phyloP scores from a whole-genome alignment of 2,888 invertebrate genomes.

The Microlaimidae sp. region DNA sequence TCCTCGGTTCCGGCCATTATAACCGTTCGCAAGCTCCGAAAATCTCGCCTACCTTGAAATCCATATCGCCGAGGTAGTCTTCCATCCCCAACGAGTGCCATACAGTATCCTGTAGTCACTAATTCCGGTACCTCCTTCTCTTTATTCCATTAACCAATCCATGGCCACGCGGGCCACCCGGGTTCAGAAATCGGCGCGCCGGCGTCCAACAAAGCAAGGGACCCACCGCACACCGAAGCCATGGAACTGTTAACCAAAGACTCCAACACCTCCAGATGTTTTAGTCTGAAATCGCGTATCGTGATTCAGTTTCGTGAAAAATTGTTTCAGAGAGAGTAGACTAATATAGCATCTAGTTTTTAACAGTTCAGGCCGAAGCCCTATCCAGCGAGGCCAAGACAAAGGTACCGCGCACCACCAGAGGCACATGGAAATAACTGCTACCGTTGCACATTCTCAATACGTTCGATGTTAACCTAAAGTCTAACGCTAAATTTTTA shows the following conservation, averaged over 20 bases:
- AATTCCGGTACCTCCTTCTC: neutral
- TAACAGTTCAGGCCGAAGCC: no score
- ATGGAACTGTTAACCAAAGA: conserved; percentile 78
- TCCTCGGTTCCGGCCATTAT: no score
- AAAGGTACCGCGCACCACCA: conserved; percentile 83
- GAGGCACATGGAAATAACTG: conserved; percentile 98
- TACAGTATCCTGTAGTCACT: conserved; percentile 23
- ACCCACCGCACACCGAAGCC: conserved; percentile 92
- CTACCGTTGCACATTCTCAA: conserved; percentile 53
- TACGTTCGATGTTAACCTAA: conserved; percentile 65
- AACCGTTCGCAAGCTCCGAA: no score
- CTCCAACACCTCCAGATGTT: conserved; percentile 48
- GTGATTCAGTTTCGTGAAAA: no score
- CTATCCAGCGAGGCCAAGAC: conserved; percentile 90
- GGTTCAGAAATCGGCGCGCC: conserved; percentile 61
- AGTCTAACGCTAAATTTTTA: no score
- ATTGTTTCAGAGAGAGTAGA: no score
- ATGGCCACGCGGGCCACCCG: conserved; percentile 85
- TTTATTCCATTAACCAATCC: conserved; percentile 55
- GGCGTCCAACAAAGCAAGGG: conserved; percentile 84
- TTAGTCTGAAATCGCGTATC: no score
- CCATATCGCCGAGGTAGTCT: conserved; percentile 98
- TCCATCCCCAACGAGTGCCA: conserved; percentile 64
- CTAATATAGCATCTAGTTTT: no score
- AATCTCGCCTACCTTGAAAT: conserved; percentile 97